Conservation (phyloP, 92 coral and sea anemone genomes). For the Umimayanthus chanpuru region DNA sequence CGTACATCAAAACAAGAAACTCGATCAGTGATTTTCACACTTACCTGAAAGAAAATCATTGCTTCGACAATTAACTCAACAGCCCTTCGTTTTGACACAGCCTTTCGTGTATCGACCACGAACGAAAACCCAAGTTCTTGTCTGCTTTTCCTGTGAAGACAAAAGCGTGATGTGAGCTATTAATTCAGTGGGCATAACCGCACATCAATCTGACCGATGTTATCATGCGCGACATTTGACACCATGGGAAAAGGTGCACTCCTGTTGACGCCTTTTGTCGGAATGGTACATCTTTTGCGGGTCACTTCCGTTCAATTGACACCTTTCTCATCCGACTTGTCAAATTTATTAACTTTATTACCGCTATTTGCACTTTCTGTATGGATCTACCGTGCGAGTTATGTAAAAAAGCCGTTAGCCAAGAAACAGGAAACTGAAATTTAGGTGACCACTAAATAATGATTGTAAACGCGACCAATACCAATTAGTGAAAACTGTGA, state of each 20-base stretch:
- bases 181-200: constrained; percentile 14
- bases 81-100: constrained; percentile 75
- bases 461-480: neutral
- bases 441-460: neutral
- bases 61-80: constrained; percentile 86
- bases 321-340: constrained; percentile 28
- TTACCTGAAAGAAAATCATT: constrained; percentile 95
- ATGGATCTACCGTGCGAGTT: neutral
- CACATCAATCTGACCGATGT: constrained; percentile 2
- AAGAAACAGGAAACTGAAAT: neutral
- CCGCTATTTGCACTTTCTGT: constrained; percentile 16
- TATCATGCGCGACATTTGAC: constrained; percentile 50
- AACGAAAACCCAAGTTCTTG: constrained; percentile 86
- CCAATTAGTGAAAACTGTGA: neutral
- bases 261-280: constrained; percentile 24
- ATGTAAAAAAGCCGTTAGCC: neutral
- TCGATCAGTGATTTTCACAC: constrained; percentile 31
- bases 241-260: constrained; percentile 43
- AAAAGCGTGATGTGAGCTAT: constrained; percentile 15
- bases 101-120: constrained; percentile 83
- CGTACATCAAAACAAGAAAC: neutral
- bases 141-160: constrained; percentile 74
- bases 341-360: constrained; percentile 28
- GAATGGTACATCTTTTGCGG: constrained; percentile 15
- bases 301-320: constrained; percentile 48